A percentile compares a stretch with the other conserved stretches of the same genome.
Conservation (phyloP, 1,140 invertebrate species). For the Bombus confusus region DNA sequence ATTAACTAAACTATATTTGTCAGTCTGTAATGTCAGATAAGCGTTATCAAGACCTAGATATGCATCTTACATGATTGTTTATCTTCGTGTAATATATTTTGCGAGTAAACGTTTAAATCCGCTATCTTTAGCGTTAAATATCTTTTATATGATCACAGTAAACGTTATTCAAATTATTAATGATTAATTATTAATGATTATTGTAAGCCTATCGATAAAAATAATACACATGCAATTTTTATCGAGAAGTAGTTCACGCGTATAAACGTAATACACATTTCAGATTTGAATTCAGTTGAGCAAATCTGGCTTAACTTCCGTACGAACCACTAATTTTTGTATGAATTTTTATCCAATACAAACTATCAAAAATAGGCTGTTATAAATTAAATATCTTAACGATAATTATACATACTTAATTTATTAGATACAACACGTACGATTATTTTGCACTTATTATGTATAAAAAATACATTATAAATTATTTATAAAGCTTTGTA, state of each 20-base stretch:
- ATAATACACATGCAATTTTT: neutral
- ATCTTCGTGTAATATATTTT: conserved; percentile 8
- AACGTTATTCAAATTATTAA: neutral
- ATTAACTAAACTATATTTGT: conserved; percentile 59
- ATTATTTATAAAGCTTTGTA: conserved; percentile 12
- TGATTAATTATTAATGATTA: conserved; percentile 19
- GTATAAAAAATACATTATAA: neutral
- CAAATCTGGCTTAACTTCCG: neutral
- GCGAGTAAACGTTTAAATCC: conserved; percentile 18
- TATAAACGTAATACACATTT: neutral
- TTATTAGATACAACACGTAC: neutral
- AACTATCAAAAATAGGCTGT: neutral
- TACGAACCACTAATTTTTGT: neutral
- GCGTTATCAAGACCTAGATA: conserved; percentile 49
- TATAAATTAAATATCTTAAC: conserved; percentile 25
- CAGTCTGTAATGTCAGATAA: conserved; percentile 63
- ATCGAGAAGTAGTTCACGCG: neutral
- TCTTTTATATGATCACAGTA: conserved; percentile 31
- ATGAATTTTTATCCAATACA: neutral
- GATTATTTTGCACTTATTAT: conserved; percentile 2
- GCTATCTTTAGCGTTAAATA: conserved; percentile 21
- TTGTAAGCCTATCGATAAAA: neutral
- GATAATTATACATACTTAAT: neutral
- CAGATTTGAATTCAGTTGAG: too few relatives aligned
- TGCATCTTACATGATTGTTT: conserved; percentile 21